Conservation (phyloP, 2,797 vertebrate species). For the Enoplosus armatus region DNA sequence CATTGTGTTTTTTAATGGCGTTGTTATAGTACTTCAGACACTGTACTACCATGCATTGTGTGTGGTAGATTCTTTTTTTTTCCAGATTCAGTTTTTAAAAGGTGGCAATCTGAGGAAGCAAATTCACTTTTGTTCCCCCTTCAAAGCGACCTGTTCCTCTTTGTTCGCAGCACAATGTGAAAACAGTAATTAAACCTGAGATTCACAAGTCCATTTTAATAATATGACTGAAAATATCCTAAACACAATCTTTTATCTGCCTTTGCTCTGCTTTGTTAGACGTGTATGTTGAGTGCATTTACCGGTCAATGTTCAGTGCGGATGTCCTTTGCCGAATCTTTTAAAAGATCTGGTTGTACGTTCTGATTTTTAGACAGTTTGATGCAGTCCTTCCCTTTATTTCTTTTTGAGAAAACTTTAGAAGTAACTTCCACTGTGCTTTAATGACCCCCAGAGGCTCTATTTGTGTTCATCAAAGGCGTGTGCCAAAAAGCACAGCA, state of each 20-base stretch:
- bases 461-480: not conserved
- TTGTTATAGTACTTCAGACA: slow-evolving; percentile 28
- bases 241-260: slow-evolving; percentile 30
- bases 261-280: slow-evolving; percentile 17
- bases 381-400: not conserved
- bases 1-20: slow-evolving; percentile 35
- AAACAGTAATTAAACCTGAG: slow-evolving; percentile 55
- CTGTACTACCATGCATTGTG: slow-evolving; percentile 30
- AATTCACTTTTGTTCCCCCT: slow-evolving; percentile 33
- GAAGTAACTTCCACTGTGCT: not conserved
- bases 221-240: slow-evolving; percentile 33
- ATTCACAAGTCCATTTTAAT: slow-evolving; percentile 50
- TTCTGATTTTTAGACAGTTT: slow-evolving; percentile 1
- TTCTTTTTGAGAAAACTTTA: slow-evolving; percentile 2
- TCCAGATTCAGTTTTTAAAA: slow-evolving; percentile 32
- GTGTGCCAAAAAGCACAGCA: not conserved
- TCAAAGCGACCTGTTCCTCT: slow-evolving; percentile 49
- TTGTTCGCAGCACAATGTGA: slow-evolving; percentile 53
- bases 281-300: slow-evolving; percentile 18
- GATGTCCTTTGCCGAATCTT: slow-evolving; percentile 1
- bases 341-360: not conserved
- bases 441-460: not conserved
- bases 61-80: slow-evolving; percentile 38
- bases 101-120: slow-evolving; percentile 5
- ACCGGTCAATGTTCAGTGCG: not conserved